Evolutionary conservation across 2,113 vertebrate species (phyloP).

Genomic region (Pithys albifrons): DNA sequence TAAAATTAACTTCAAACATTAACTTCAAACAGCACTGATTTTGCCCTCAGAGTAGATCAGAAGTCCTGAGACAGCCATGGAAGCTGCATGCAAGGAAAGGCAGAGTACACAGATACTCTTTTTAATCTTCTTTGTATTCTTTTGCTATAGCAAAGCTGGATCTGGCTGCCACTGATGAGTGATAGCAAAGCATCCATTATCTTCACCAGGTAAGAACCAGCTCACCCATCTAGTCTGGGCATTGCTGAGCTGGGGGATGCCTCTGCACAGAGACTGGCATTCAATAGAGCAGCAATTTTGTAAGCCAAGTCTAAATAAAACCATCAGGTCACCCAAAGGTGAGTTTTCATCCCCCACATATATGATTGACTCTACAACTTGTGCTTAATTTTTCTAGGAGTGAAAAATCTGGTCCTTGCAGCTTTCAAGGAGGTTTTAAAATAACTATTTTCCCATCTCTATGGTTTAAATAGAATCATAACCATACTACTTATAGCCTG

Average conservation of each 20-base stretch:
- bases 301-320: constrained; percentile 16
- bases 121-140: not conserved
- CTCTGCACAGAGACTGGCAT: not conserved
- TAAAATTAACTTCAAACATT: not conserved
- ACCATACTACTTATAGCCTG: constrained; percentile 50
- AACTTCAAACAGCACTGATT: not conserved
- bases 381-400: not conserved
- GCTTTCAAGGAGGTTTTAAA: constrained; percentile 50
- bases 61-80: not conserved
- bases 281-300: not conserved
- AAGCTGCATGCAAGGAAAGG: not conserved
- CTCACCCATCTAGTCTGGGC: not conserved
- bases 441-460: constrained; percentile 44
- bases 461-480: constrained; percentile 51
- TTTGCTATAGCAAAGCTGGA: not conserved
- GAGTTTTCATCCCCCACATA: not conserved
- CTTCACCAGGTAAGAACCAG: not conserved
- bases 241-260: not conserved
- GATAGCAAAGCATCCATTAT: not conserved
- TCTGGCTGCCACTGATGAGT: not conserved
- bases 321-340: not conserved
- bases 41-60: not conserved
- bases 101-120: rapidly evolving
- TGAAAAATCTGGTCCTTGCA: constrained; percentile 32
- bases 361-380: not conserved